Evolutionary conservation across 2,113 vertebrate genomes (phyloP).

Genomic region (Pluvialis apricaria): DNA sequence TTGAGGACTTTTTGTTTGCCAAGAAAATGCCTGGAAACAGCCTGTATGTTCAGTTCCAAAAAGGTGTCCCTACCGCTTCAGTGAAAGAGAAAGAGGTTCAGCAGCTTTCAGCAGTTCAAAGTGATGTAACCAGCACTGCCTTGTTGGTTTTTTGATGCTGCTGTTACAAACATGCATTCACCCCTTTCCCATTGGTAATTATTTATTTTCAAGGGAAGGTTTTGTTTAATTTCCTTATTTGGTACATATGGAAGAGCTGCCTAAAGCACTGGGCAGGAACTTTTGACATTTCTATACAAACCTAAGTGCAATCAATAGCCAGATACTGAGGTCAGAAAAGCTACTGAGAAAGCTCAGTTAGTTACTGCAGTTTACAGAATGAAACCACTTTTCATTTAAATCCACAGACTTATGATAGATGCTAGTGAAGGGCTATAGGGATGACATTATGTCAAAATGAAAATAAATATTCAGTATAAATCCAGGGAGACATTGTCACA

Average conservation of each 20-base stretch:
- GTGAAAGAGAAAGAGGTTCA: neutral
- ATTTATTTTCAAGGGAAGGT: neutral
- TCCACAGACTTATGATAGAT: neutral
- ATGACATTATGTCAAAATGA: slow-evolving; percentile 49
- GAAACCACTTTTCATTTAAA: slow-evolving; percentile 27
- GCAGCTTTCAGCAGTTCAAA: neutral
- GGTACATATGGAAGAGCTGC: neutral
- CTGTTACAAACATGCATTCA: neutral
- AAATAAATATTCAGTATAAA: slow-evolving; percentile 60
- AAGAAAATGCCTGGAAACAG: neutral
- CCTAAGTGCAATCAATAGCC: slow-evolving; percentile 1
- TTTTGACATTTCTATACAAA: slow-evolving; percentile 30
- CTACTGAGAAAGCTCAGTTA: neutral
- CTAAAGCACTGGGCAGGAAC: neutral
- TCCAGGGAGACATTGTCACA: slow-evolving; percentile 44
- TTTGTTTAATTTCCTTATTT: neutral
- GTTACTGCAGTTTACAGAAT: slow-evolving; percentile 20
- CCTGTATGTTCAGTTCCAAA: neutral
- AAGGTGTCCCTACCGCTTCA: neutral
- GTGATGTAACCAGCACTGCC: neutral
- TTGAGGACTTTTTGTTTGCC: neutral
- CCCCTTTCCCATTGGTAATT: neutral
- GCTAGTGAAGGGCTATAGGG: slow-evolving; percentile 7
- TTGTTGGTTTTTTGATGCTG: neutral
- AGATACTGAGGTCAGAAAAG: slow-evolving; percentile 39